Conservation (phyloP, 2,113 vertebrate species). For the Myanophis thanlyinensis region DNA sequence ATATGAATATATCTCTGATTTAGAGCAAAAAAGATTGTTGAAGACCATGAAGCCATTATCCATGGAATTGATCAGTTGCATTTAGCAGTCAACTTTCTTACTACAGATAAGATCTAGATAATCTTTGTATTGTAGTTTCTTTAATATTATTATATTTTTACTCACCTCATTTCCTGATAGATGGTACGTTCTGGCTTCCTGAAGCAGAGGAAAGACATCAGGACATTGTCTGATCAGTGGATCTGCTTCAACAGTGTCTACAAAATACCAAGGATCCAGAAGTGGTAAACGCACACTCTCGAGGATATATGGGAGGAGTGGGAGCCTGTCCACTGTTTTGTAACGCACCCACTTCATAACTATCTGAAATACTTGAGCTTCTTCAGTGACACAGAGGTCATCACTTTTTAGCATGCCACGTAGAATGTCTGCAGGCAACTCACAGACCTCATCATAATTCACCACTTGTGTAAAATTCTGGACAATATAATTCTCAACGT, state of each 20-base stretch:
- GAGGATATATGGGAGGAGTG: slow-evolving; percentile 76
- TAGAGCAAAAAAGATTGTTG: not conserved
- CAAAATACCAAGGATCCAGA: slow-evolving; percentile 91
- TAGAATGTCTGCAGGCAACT: slow-evolving; percentile 80
- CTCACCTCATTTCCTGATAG: slow-evolving; percentile 91
- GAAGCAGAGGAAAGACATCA: slow-evolving; percentile 86
- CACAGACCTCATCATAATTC: slow-evolving; percentile 84
- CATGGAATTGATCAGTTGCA: not conserved
- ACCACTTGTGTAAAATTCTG: slow-evolving; percentile 86
- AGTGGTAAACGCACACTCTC: slow-evolving; percentile 84
- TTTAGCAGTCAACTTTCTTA: not conserved
- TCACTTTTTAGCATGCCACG: slow-evolving; percentile 81
- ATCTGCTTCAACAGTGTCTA: slow-evolving; percentile 89
- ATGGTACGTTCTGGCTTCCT: slow-evolving; percentile 91
- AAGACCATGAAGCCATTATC: not conserved
- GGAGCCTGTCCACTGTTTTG: slow-evolving; percentile 69
- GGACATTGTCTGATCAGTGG: slow-evolving; percentile 84
- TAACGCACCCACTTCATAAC: slow-evolving; percentile 88
- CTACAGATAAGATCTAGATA: not conserved
- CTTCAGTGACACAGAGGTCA: slow-evolving; percentile 84
- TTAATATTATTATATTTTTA: slow-evolving; percentile 13
- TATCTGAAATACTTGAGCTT: slow-evolving; percentile 88
- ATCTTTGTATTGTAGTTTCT: not conserved
- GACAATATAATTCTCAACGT: slow-evolving; percentile 84
- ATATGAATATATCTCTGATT: not conserved